Evolutionary conservation across 2,113 vertebrate species (phyloP).

Genomic region (Eublepharis macularius): DNA sequence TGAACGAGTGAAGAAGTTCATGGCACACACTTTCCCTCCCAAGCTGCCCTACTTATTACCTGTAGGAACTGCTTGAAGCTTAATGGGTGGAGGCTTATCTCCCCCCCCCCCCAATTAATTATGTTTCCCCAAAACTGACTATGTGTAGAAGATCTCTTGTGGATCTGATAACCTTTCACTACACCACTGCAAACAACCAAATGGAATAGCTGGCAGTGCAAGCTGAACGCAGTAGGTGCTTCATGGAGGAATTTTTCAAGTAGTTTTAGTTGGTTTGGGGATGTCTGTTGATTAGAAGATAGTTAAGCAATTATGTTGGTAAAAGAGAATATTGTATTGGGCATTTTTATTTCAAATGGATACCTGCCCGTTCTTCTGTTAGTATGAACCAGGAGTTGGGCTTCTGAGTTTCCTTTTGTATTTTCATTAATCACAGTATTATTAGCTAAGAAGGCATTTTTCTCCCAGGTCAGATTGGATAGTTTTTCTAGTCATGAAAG

Average conservation of each 20-base stretch:
- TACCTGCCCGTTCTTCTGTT: neutral
- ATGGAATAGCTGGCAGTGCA: neutral
- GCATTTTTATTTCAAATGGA: neutral
- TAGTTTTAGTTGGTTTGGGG: too few species aligned
- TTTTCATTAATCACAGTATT: neutral
- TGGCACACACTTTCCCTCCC: too few species aligned
- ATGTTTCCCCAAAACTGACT: too few species aligned
- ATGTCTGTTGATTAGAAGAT: too few species aligned
- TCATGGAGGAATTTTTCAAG: too few species aligned
- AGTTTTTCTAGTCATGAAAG: neutral
- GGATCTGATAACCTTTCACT: neutral
- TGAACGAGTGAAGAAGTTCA: neutral
- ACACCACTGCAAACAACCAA: neutral
- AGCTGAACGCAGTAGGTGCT: too few species aligned
- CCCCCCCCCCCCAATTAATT: too few species aligned
- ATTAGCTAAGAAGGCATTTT: neutral
- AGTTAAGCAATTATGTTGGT: too few species aligned
- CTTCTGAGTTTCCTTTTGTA: neutral
- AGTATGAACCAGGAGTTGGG: neutral
- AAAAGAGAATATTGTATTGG: neutral
- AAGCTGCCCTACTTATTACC: too few species aligned
- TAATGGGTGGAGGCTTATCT: neutral
- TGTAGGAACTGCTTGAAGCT: neutral
- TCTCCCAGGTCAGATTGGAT: neutral
- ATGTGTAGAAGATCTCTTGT: neutral